These are phyloP conservation scores for Netelia virgata DNA, from an alignment of 2,888 invertebrate species.

Conservation along the genomic window DNA sequence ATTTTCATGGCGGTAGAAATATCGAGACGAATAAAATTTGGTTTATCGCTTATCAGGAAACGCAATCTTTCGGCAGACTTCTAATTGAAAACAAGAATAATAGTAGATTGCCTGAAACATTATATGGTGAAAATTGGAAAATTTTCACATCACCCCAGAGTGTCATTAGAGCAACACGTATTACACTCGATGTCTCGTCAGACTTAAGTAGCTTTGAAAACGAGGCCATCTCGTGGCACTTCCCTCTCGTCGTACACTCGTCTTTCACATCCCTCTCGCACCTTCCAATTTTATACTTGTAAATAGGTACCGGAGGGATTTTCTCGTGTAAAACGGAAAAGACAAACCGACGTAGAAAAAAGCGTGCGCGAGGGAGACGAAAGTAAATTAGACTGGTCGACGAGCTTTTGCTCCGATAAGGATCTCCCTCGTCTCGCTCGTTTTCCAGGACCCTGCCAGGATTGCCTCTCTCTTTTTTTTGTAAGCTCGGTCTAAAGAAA, in stretches of 20 bases:
- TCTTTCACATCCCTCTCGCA: constrained; percentile 42
- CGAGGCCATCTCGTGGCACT: constrained; percentile 66
- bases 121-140: constrained; percentile 48
- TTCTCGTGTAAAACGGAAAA: constrained; percentile 85
- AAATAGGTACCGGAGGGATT: constrained; percentile 90
- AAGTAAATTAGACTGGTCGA: constrained; percentile 93
- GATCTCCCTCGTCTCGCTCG: constrained; percentile 87
- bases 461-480: constrained; percentile 66
- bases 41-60: neutral
- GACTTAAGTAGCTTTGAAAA: constrained; percentile 65
- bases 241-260: constrained; percentile 43
- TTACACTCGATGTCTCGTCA: constrained; percentile 67
- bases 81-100: neutral
- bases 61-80: too few relatives aligned
- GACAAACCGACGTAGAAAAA: constrained; percentile 71
- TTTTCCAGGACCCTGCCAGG: constrained; percentile 53
- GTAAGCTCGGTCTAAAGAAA: constrained; percentile 77
- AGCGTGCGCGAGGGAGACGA: constrained; percentile 82
- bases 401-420: constrained; percentile 88
- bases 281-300: constrained; percentile 84
- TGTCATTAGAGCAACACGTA: constrained; percentile 71
- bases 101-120: neutral
- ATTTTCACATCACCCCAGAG: constrained; percentile 23
- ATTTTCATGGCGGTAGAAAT: neutral
- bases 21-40: neutral